phyloP scores from a whole-genome alignment of 2,113 vertebrate species.

The Podocnemis expansa region DNA sequence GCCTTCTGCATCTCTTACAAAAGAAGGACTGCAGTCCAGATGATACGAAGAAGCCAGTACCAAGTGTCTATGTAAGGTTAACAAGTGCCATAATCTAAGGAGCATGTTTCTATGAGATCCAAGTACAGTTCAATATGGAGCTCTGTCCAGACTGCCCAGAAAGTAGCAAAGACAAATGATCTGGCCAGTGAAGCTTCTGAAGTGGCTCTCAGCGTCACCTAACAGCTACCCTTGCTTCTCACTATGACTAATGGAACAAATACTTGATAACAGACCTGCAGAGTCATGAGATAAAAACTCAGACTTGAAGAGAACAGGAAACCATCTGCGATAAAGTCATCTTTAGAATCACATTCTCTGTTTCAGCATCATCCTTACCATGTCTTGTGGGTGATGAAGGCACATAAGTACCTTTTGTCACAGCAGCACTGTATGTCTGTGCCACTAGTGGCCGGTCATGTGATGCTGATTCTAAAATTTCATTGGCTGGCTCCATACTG shows the following conservation, averaged over 20 bases:
- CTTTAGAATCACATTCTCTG: neutral
- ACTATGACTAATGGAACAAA: neutral
- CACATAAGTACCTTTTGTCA: conserved; percentile 85
- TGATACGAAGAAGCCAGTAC: neutral
- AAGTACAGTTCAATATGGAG: neutral
- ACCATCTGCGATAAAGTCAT: conserved; percentile 4
- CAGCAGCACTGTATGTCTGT: conserved; percentile 87
- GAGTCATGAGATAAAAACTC: neutral
- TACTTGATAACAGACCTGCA: neutral
- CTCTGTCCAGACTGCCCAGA: neutral
- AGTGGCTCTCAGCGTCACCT: neutral
- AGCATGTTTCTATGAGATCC: neutral
- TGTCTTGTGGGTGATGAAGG: conserved; percentile 81
- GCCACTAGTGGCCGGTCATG: conserved; percentile 91
- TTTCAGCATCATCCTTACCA: conserved; percentile 68
- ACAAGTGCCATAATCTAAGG: neutral
- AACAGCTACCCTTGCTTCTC: neutral
- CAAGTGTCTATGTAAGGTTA: rapidly evolving
- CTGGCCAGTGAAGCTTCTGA: neutral
- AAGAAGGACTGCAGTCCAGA: neutral
- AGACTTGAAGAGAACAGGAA: neutral
- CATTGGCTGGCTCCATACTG: conserved; percentile 90
- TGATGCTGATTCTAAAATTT: conserved; percentile 92
- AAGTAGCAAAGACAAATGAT: neutral
- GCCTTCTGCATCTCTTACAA: neutral